Evolutionary conservation across 2,888 invertebrate species (phyloP), one percentile per base, ranked within the genome.

Genomic region (Trichopoda pennipes): DNA sequence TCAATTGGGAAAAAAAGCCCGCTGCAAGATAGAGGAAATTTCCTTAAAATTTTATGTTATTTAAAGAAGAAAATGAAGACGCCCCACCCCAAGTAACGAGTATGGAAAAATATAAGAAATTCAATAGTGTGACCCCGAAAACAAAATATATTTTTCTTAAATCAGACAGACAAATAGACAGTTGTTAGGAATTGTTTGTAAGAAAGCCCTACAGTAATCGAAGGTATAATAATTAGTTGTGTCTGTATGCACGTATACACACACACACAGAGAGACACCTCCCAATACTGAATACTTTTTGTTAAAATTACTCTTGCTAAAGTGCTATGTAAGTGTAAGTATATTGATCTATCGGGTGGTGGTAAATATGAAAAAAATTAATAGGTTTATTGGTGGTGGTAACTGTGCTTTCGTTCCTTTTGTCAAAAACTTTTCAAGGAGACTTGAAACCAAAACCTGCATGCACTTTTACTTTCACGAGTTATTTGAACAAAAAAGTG

Each of bases 291-390:
- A 56, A 19, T 76, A n/a, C 10, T 17, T 38, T 10, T 42, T 19
- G 10, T 51, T 14, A 14, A 28, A 63, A 56, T 17, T 64, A 63
- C 21, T 53, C 47, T 49, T 51, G 28, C 28, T 28, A 1, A 28
- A 64, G 23, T 49, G 38, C n/a, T 49, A 58, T 28, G 28, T 28
- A 7, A 42, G 64, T 16, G n/a, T 28, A 7, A 42, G 64, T 16
- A 14, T 61, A 75, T 78, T 78, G 74, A 81, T 81, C 77, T 58
- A 70, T 81, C 64, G 81, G 81, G 78, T 79, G 78, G 74, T 82
- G 53, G 68, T 78, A 63, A 63, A 55, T 47, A 53, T 23, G 47
- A 21, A 64, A 49, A 28, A 19, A 64, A 64, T 63, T 55, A 23
- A 23, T 61, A 35, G 55, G 47, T 63, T 69, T 72, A 47, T 66